A percentile compares a stretch with the other conserved stretches of the same genome.
Conservation (phyloP, 2,797 vertebrate species). For the Molossus molossus region DNA sequence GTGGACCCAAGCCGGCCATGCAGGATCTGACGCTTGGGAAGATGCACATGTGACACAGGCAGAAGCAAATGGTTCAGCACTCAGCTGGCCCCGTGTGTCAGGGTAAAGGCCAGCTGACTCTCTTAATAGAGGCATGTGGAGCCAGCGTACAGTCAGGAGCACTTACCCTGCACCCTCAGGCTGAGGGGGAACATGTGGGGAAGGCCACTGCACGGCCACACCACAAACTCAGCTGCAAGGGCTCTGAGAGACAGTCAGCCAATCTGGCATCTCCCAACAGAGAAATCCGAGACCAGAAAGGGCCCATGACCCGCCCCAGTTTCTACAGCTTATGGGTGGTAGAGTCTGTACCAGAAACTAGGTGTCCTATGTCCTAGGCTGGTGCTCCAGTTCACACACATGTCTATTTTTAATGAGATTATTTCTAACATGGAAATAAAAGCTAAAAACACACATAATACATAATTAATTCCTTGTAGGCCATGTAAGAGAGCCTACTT, state of each 20-base stretch:
- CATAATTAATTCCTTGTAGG: not conserved
- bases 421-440: not conserved
- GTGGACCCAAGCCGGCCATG: not conserved
- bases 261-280: not conserved
- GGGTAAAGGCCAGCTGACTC: not conserved
- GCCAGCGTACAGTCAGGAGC: not conserved
- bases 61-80: not conserved
- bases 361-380: not conserved
- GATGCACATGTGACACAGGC: not conserved
- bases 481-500: not conserved
- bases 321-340: too few species aligned
- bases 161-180: rapidly evolving
- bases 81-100: not conserved
- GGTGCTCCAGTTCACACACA: rapidly evolving
- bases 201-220: not conserved
- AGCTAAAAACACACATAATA: not conserved
- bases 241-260: not conserved
- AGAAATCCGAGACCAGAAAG: not conserved
- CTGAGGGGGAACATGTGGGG: not conserved
- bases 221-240: not conserved
- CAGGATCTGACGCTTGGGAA: not conserved
- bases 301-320: not conserved
- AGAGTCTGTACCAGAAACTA: not conserved
- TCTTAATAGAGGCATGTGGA: not conserved
- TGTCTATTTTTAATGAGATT: not conserved